Evolutionary conservation across 2,797 vertebrate genomes (phyloP).

Genomic region (Triplophysa yarkandensis): DNA sequence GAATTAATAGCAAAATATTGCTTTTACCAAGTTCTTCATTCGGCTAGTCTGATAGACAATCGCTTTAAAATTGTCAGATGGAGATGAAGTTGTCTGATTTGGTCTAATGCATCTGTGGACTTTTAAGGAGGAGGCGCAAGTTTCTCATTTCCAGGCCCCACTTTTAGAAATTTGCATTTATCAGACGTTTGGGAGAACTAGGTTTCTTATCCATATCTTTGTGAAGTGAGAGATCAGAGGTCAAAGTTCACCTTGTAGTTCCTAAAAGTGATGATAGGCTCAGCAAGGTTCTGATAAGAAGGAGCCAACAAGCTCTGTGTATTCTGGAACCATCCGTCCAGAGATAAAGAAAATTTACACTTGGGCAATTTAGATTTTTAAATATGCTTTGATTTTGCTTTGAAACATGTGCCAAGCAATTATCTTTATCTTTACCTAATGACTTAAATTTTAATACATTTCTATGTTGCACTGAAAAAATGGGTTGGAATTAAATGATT

Average conservation of each 20-base stretch:
- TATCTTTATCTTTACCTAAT: background rate
- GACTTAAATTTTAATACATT: background rate
- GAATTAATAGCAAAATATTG: conserved; percentile 56
- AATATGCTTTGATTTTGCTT: background rate
- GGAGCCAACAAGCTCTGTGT: conserved; percentile 56
- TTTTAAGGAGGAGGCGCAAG: background rate
- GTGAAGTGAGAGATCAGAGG: conserved; percentile 50
- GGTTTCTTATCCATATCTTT: conserved; percentile 57
- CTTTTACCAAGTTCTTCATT: conserved; percentile 43
- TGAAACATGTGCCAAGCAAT: background rate
- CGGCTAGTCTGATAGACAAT: background rate
- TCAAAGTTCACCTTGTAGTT: conserved; percentile 58
- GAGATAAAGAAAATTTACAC: conserved; percentile 47
- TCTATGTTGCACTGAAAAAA: no score
- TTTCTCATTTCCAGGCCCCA: conserved; percentile 1
- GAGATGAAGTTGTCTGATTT: conserved; percentile 5
- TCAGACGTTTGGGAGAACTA: conserved; percentile 51
- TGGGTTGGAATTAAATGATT: no score
- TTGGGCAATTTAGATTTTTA: background rate
- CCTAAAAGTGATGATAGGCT: conserved; percentile 62
- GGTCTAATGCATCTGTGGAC: background rate
- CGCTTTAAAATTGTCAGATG: background rate
- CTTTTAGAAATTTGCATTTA: conserved; percentile 48
- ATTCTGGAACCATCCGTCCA: conserved; percentile 27
- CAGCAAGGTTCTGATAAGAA: conserved; percentile 52